These are phyloP conservation scores for Cariama cristata DNA, from an alignment of 2,113 vertebrate genomes.

Conservation along the genomic window DNA sequence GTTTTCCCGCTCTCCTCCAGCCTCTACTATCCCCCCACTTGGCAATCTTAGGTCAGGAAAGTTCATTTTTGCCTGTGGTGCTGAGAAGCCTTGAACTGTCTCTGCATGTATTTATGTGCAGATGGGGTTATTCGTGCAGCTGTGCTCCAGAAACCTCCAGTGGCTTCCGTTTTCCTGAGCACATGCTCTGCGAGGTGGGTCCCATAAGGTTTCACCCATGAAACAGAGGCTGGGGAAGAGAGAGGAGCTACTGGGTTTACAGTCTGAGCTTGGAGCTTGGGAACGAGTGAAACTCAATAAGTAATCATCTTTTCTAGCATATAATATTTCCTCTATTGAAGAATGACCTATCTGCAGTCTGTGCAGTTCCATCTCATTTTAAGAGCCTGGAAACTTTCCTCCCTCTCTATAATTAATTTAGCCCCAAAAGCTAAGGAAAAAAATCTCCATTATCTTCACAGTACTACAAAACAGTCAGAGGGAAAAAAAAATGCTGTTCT, in stretches of 20 bases:
- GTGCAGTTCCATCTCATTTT: neutral
- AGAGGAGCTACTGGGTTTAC: neutral
- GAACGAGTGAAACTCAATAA: neutral
- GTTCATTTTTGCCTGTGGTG: neutral
- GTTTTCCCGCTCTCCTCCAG: neutral
- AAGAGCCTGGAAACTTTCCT: neutral
- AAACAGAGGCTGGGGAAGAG: neutral
- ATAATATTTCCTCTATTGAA: neutral
- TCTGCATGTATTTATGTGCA: neutral
- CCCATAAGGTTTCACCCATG: neutral
- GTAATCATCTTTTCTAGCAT: neutral
- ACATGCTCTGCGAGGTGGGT: accelerated
- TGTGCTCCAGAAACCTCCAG: neutral
- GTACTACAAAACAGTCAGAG: neutral
- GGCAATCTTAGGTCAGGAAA: neutral
- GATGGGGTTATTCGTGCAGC: neutral
- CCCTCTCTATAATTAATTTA: neutral
- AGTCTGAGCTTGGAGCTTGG: neutral
- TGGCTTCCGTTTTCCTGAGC: neutral
- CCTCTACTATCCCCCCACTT: neutral
- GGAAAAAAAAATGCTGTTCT: neutral
- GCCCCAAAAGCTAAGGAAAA: neutral
- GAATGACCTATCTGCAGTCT: neutral
- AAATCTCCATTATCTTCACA: neutral
- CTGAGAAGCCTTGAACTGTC: neutral